These are phyloP conservation scores for Pelmatolapia mariae DNA, from an alignment of 2,113 vertebrate species.

Conservation along the genomic window DNA sequence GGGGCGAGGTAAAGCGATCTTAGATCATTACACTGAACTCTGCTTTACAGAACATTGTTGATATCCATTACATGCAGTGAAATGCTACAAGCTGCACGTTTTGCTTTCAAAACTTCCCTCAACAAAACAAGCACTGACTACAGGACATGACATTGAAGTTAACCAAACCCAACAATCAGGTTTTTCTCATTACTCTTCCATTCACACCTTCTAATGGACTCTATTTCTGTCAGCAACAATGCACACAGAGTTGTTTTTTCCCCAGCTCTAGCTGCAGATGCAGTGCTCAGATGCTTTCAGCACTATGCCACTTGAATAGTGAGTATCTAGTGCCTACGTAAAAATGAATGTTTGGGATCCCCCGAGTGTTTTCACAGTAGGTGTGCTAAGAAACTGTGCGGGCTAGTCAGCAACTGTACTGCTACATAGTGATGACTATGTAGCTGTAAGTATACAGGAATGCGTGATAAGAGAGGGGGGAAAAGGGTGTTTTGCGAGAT, in stretches of 20 bases:
- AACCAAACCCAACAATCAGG: neutral
- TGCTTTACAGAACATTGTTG: neutral
- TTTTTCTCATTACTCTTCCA: neutral
- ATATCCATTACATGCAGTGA: conserved; percentile 32
- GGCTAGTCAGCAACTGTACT: neutral
- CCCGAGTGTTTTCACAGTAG: neutral
- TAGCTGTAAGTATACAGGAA: conserved; percentile 2
- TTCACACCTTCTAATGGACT: neutral
- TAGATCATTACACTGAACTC: neutral
- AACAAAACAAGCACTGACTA: neutral
- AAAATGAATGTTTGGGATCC: neutral
- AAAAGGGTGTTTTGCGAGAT: neutral
- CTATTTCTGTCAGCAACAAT: neutral
- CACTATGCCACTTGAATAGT: conserved; percentile 29
- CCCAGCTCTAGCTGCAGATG: conserved; percentile 2
- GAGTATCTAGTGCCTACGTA: neutral
- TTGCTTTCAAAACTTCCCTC: neutral
- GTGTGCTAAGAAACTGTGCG: neutral
- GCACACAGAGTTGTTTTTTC: neutral
- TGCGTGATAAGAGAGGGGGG: neutral
- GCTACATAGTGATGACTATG: neutral
- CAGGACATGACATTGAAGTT: neutral
- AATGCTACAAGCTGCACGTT: neutral
- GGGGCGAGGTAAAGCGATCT: conserved; percentile 10
- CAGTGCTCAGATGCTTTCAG: conserved; percentile 16